Evolutionary conservation across 2,797 vertebrate species (phyloP), one percentile per base, ranked within the genome.

Genomic region (Micrastur ruficollis): DNA sequence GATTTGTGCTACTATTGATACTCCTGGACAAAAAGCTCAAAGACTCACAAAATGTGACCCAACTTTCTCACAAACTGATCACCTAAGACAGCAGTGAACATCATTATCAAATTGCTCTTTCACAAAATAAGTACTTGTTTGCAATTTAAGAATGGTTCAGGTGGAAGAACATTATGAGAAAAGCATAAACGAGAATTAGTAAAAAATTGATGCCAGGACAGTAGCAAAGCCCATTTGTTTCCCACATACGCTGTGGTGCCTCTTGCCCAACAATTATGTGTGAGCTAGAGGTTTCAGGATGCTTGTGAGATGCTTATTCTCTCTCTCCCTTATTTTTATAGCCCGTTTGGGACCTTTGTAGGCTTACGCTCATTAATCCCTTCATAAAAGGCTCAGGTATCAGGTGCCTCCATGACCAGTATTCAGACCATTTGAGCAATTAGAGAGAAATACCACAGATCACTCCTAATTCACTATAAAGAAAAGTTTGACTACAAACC

Each of bases 341-440:
- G 90, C 88, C 59, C 58, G 1, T 83, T 50, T 91, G 93, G 90
- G 93, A 93, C 68, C 72, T 86, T 70, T 32, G 65, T 78, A 78
- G 80, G 65, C 61, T 88, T 83, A 76, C 3, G 18, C 53, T 89
- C 90, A 86, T 96, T 94, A 96, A 89, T 86, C 36, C 81, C 58
- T 73, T 80, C 59, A 50, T 86, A 93, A 94, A 96, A 86, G 71
- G 44, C 91, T 83, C 1, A 31, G 49, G 76, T 86, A 91, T 91
- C 88, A 89, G 88, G 76, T 94, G 90, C 90, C 90, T 94, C 59
- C 88, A 86, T 14, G 73, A 89, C 78, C 78, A 80, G 44, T 68
- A 72, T 86, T 76, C 88, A 96, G 90, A 62, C 75, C 81, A 93
- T 76, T 91, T 94, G 81, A 42, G 78, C 85, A 96, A 91, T 94